Conservation (phyloP, 1,140 invertebrate species). For the Pollicipes pollicipes region DNA sequence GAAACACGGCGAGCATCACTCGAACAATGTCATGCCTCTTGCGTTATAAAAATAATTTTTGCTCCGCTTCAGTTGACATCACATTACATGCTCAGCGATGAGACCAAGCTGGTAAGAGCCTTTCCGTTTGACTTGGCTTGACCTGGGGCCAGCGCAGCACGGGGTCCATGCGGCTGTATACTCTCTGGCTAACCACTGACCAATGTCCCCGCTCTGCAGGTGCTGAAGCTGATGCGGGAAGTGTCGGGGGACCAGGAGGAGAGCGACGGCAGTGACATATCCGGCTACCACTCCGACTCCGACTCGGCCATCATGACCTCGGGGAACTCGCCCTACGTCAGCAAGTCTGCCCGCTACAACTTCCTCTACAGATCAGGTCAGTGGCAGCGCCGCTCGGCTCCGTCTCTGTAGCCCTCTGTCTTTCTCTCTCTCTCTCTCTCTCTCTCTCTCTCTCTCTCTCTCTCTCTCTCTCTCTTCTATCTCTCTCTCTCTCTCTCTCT, state of each 20-base stretch:
- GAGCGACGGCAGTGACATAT: constrained; percentile 35
- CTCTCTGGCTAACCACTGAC: too few relatives aligned
- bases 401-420: too few relatives aligned
- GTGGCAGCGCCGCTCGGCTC: background rate
- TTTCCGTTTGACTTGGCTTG: too few relatives aligned
- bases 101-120: too few relatives aligned
- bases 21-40: too few relatives aligned
- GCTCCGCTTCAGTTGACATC: too few relatives aligned
- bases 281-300: constrained; percentile 64
- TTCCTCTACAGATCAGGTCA: constrained; percentile 35
- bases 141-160: too few relatives aligned
- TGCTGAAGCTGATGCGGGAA: constrained; percentile 52
- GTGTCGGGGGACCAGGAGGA: constrained; percentile 26
- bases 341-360: constrained; percentile 31
- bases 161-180: too few relatives aligned
- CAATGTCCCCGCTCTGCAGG: constrained; percentile 24
- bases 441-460: constrained; percentile 10
- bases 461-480: constrained; percentile 7
- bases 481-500: too few relatives aligned
- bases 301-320: constrained; percentile 46
- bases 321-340: constrained; percentile 35
- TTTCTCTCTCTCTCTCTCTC: constrained; percentile 5
- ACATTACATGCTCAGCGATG: too few relatives aligned
- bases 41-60: too few relatives aligned
- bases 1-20: too few relatives aligned